Base-by-base conservation (phyloP, 2,113 vertebrate species). In the Ramphastos sulfuratus region DNA sequence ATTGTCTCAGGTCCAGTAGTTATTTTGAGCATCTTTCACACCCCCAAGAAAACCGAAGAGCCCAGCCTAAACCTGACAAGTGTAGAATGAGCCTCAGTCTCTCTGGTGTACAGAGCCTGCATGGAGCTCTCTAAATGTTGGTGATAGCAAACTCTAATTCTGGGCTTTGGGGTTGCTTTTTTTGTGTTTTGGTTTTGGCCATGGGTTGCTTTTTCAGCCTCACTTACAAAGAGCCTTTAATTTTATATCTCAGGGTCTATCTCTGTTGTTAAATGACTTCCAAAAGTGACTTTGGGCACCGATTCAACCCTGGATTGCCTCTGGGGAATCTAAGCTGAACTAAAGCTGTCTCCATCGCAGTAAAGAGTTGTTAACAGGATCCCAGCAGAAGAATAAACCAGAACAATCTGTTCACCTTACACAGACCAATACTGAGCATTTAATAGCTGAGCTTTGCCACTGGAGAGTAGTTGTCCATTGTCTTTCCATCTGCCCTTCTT, bases 301-400 rank as follows among this genome's bases (percentile, higher is more conserved):
- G 30, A 75, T 90, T 95, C 75, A 94, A 88, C 16, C 24, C 27
- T 10, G 21, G 42, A 39, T 33, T 92, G 84, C 42, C 70, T 82
- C 63, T 87, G 61, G 24, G 56, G 66, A 87, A 71, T 69, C 55
- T 15, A 82, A 75, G 65, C 33, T 9, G 37, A 92, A 48, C 30
- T 92, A 80, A 82, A 90, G 60, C 69, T 85, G 8, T 89, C 64
- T 92, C 69, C 24, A 18, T 90, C 77, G 78, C 58, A 73, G 31
- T 78, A 67, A 85, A 77, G 37, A 85, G 65, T 85, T 65, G 15
- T 65, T 92, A 93, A 73, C 55, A 90, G 75, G 37, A 94, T 92
- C 63, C 52, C 85, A 92, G 72, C 48, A 95, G 91, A 95, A 95
- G 71, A 92, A 92, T 86, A 94, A 94, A 87, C n/a, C 46, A 76